These are phyloP conservation scores for Agelastica alni DNA, from an alignment of 2,888 invertebrate species.

Conservation along the genomic window DNA sequence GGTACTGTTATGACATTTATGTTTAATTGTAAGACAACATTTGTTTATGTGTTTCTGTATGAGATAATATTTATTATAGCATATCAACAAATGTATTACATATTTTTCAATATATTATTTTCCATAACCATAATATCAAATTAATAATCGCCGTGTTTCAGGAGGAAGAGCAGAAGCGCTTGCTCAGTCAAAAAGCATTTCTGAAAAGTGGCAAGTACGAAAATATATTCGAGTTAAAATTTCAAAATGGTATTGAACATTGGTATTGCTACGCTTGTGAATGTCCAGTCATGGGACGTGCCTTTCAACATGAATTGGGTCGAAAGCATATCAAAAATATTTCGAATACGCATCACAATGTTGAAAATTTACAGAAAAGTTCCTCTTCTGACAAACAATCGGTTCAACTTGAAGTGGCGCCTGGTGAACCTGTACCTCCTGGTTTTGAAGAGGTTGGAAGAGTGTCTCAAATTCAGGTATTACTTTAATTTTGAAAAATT, in stretches of 20 bases:
- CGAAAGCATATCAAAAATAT: conserved; percentile 49
- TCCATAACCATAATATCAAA: no score
- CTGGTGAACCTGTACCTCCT: conserved; percentile 72
- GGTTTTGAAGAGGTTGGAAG: conserved; percentile 68
- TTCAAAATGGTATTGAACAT: conserved; percentile 48
- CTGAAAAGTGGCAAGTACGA: conserved; percentile 50
- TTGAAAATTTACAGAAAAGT: conserved; percentile 15
- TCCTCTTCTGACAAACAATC: conserved; percentile 23
- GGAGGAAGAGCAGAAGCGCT: conserved; percentile 51
- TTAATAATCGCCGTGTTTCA: no score
- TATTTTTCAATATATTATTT: no score
- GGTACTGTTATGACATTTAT: not conserved
- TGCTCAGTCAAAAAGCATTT: conserved; percentile 48
- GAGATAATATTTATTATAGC: not conserved
- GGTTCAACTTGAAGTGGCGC: conserved; percentile 54
- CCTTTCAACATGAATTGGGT: conserved; percentile 54
- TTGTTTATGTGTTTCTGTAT: conserved; percentile 2
- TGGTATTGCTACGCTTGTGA: conserved; percentile 55
- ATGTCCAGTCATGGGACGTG: conserved; percentile 54
- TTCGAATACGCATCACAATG: conserved; percentile 28
- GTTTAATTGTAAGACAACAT: conserved; percentile 4
- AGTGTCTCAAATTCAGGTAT: conserved; percentile 52
- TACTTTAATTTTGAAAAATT: not conserved
- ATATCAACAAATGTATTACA: conserved; percentile 4
- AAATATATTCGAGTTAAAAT: conserved; percentile 51